Evolutionary conservation across 2,888 invertebrate species (phyloP).

Genomic region (Criorhina ranunculi): DNA sequence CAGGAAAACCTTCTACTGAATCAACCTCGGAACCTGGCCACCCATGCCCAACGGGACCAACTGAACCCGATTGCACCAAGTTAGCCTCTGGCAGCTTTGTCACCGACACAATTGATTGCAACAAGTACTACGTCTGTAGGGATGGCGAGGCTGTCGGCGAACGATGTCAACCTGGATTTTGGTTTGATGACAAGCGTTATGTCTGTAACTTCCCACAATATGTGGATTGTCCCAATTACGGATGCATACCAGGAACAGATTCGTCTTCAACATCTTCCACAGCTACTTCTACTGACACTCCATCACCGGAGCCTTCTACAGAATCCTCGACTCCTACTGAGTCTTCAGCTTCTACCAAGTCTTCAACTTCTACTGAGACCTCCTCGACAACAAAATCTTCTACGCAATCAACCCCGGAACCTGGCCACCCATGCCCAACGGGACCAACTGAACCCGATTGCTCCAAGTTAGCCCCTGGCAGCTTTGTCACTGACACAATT

Average conservation of each 20-base stretch:
- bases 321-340: too few relatives aligned
- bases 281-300: too few relatives aligned
- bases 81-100: not conserved
- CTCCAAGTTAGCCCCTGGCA: not conserved
- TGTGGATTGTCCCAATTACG: conserved; percentile 9
- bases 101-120: conserved; percentile 14
- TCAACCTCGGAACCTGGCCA: not conserved
- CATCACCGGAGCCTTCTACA: too few relatives aligned
- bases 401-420: too few relatives aligned
- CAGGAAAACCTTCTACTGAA: not conserved
- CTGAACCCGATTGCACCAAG: conserved; percentile 1
- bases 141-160: not conserved
- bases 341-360: not conserved
- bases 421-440: conserved; percentile 3
- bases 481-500: not conserved
- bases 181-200: conserved; percentile 16
- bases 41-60: conserved; percentile 18
- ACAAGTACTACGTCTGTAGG: conserved; percentile 26
- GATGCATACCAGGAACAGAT: not conserved
- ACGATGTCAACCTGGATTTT: conserved; percentile 2
- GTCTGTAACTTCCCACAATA: conserved; percentile 5
- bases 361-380: too few relatives aligned
- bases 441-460: conserved; percentile 18
- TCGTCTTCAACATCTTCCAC: too few relatives aligned
- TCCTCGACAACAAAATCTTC: not conserved